Percentiles rank a stretch among this genome's conserved stretches.
These are phyloP conservation scores for Bombyx huttoni DNA, from an alignment of 2,888 invertebrate species.

Conservation along the genomic window DNA sequence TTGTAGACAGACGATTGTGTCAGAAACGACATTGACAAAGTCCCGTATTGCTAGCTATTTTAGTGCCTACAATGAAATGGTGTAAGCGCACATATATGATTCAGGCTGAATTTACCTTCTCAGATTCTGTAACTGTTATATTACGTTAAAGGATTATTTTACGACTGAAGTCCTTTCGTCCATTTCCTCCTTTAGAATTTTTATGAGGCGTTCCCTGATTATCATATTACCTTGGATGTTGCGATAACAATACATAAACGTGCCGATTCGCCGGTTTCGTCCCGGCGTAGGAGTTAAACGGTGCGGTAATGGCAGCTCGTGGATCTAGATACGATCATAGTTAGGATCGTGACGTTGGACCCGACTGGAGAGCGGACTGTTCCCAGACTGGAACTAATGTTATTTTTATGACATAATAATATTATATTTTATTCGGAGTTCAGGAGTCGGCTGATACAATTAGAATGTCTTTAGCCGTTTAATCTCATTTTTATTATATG, in stretches of 20 bases:
- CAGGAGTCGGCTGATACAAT: background rate
- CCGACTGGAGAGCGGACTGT: conserved; percentile 14
- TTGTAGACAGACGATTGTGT: too few relatives aligned
- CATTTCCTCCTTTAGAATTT: background rate
- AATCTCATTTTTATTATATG: too few relatives aligned
- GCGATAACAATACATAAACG: conserved; percentile 23
- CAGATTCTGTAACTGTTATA: too few relatives aligned
- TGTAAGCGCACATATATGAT: too few relatives aligned
- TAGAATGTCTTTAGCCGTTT: background rate
- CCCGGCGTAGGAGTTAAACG: conserved; percentile 17
- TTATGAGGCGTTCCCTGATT: conserved; percentile 2
- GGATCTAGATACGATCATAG: conserved; percentile 28
- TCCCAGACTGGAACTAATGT: conserved; percentile 12
- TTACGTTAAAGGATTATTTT: background rate
- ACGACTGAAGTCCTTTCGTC: background rate
- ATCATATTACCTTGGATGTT: conserved; percentile 5
- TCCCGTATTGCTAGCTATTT: too few relatives aligned
- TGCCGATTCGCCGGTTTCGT: conserved; percentile 17
- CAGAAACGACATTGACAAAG: too few relatives aligned
- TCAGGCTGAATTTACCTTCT: too few relatives aligned
- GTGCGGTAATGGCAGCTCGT: conserved; percentile 27
- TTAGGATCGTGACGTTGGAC: conserved; percentile 31
- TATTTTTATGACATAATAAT: conserved; percentile 21
- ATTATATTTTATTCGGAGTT: background rate
- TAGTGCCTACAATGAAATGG: too few relatives aligned